A percentile compares a stretch with the other conserved stretches of the same genome.
phyloP scores from a whole-genome alignment of 2,888 invertebrate species.

The Tetropium fuscum region DNA sequence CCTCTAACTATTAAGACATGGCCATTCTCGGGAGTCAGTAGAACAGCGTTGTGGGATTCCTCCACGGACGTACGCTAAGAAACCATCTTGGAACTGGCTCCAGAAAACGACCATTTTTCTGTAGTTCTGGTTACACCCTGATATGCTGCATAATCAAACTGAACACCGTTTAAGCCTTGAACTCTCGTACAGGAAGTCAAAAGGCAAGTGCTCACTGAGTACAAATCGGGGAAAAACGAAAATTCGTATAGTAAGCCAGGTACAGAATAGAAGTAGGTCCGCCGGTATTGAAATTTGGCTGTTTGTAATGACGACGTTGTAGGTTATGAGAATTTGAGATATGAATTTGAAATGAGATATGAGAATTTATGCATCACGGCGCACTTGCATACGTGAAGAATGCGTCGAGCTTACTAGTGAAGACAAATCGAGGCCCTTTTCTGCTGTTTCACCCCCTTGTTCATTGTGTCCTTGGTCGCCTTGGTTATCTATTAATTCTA shows the following conservation, averaged over 20 bases:
- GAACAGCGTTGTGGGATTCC: background rate
- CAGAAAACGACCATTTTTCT: background rate
- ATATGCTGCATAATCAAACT: background rate
- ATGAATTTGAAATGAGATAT: too few species aligned
- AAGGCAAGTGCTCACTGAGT: background rate
- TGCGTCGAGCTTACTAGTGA: background rate
- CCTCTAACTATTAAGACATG: background rate
- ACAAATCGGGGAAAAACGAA: background rate
- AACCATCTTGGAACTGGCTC: background rate
- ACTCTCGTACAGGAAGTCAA: background rate
- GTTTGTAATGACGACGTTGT: background rate
- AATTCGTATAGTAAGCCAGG: background rate
- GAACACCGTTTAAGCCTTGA: background rate
- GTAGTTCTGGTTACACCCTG: constrained; percentile 1
- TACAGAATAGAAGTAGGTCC: background rate
- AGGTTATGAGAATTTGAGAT: too few species aligned
- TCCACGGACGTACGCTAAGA: background rate
- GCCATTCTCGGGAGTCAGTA: background rate
- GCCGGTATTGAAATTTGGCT: background rate
- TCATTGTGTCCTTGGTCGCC: background rate
- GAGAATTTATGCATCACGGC: background rate
- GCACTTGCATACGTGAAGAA: background rate
- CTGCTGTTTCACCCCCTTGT: background rate
- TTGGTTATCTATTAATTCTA: background rate
- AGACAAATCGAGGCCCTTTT: background rate